A percentile compares a stretch with the other conserved stretches of the same genome.
Evolutionary conservation across 2,113 vertebrate genomes (phyloP).

Genomic region (Vidua chalybeata): DNA sequence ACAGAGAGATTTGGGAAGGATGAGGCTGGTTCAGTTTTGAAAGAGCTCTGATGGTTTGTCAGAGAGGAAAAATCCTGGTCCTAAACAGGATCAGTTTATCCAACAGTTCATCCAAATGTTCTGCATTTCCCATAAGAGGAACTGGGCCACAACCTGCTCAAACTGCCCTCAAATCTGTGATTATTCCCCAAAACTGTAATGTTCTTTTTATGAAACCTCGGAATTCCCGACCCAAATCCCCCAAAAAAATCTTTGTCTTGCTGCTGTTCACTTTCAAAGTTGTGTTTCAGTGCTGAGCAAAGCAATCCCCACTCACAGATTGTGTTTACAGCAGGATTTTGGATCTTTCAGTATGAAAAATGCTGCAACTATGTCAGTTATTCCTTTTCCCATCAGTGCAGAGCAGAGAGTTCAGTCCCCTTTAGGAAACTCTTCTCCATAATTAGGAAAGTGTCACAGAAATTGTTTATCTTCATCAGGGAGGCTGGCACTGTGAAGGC

Average conservation of each 20-base stretch:
- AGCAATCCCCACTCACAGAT: not conserved
- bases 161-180: not conserved
- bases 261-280: not conserved
- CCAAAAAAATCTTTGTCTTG: not conserved
- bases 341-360: not conserved
- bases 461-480: not conserved
- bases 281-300: not conserved
- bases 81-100: not conserved
- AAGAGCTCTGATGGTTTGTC: not conserved
- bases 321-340: not conserved
- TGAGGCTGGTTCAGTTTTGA: not conserved
- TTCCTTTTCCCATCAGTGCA: not conserved
- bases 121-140: not conserved
- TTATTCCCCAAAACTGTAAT: not conserved
- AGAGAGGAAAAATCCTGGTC: not conserved
- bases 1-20: not conserved
- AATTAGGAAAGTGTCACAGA: not conserved
- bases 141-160: not conserved
- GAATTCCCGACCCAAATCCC: not conserved
- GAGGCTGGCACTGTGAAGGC: not conserved
- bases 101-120: not conserved
- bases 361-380: not conserved
- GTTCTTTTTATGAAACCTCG: not conserved
- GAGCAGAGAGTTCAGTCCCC: not conserved
- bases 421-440: constrained; percentile 9